phyloP scores from a whole-genome alignment of 1,140 invertebrate genomes.

The Magallana ariakensis region DNA sequence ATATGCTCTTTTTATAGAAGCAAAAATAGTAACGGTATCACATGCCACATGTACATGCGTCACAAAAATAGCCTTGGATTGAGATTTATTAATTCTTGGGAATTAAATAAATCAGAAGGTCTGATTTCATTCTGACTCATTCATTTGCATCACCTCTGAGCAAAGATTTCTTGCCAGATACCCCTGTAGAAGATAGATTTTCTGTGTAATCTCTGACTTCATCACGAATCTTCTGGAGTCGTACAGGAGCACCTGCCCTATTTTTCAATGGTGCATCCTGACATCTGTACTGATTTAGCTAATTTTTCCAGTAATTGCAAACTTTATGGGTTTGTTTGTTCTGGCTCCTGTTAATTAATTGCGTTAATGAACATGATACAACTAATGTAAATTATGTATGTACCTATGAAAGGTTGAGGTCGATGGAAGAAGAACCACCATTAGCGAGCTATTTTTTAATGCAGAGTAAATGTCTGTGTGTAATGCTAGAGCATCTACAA shows the following conservation, averaged over 20 bases:
- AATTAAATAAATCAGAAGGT: neutral
- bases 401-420: too few species aligned
- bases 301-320: constrained; percentile 21
- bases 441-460: too few species aligned
- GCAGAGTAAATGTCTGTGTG: constrained; percentile 11
- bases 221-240: neutral
- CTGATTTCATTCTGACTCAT: constrained; percentile 24
- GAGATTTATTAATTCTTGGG: constrained; percentile 9
- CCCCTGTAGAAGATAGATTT: constrained; percentile 8
- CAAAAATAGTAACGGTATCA: too few species aligned
- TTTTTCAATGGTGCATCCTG: neutral
- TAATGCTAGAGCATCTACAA: neutral
- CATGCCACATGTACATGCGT: too few species aligned
- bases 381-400: neutral
- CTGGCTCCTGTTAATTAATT: constrained; percentile 10
- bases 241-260: constrained; percentile 17
- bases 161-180: constrained; percentile 25
- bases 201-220: constrained; percentile 19
- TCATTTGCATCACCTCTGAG: neutral
- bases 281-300: constrained; percentile 16
- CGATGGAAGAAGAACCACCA: too few species aligned
- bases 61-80: too few species aligned
- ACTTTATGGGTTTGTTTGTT: neutral
- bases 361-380: neutral
- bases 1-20: too few species aligned